Base-by-base conservation (phyloP, 2,888 invertebrate genomes). In the Pachycephus smyrnensis region DNA sequence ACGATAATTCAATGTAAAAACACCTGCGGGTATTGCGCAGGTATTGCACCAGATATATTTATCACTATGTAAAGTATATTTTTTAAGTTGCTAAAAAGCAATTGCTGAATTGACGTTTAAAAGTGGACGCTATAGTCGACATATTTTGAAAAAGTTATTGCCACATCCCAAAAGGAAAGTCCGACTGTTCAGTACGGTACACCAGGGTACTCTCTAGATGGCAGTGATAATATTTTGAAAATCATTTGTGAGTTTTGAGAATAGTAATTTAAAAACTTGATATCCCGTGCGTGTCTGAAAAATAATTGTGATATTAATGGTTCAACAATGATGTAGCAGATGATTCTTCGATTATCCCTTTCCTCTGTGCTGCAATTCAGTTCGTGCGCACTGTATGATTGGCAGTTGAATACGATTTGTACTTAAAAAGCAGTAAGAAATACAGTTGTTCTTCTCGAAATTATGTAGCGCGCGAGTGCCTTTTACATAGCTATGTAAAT, bases 361-460 rank as follows among this genome's bases (percentile, higher is more conserved):
- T 40, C 2, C 23, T 55, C 23, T 55, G 55, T 23, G 55, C 55
- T 55, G 23, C 23, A 55, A 55, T 71, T 33, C 15, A 71, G 15
- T 71, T 71, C 32, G 71, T 33, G 71, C 31, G 71, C 71, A 71
- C 31, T 15, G 31, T 71, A 15, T 30, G 31, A 31, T 33, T 32
- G 6, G 23, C 71, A 71, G 32, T 71, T 71, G 12, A 71, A 71
- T 71, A 71, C 31, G 15, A 84, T 84, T 87, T 86, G 87, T 88
- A 87, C 87, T 88, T 88, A 88, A 88, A 78, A 78, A 78, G 80
- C 75, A 80, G 78, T 73, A 73, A 80, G 55, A 81, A 84, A 80
- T 81, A 86, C 85, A 84, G 82, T 84, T 81, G 82, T 30, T 33
- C 32, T 68, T 68, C 68, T 31, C 30, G 12, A 71, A 31, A 77